Base-by-base conservation (phyloP, 2,113 vertebrate genomes). In the Orientallactaga bullata region DNA sequence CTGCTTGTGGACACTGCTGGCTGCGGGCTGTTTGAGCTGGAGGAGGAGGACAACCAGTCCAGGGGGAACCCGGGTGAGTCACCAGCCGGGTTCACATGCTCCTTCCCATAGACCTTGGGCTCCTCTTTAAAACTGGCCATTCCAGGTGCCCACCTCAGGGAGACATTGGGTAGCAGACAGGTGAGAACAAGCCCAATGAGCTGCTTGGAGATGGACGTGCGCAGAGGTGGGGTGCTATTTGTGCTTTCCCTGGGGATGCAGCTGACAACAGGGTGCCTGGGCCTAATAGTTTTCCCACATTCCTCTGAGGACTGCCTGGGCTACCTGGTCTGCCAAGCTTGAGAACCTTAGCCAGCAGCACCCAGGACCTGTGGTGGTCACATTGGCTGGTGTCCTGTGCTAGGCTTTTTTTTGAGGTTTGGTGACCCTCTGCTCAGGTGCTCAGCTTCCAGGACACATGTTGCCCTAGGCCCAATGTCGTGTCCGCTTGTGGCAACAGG, bases 1-100 rank as follows among this genome's bases (percentile, higher is more conserved):
- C 87, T 99, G 92, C 99, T 99, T 0, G 98, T 99, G 39, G 99
- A 99, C 98, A 99, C 99, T 0, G 98, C 99, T 0, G 98, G 99
- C 95, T 99, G 99, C 1, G 99, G 99, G 74, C 98, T 99, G 7
- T 98, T 97, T 32, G 99, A 99, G 95, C 98, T 99, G 95, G 99
- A 99, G 15, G 97, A 98, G 51, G 95, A 98, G 7, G 99, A 99
- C 4, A 99, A 99, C 23, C 99, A 99, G 97, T 99, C 99, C 2
- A 99, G 98, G 95, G 99, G 99, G 26, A 99, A 99, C 91, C 97
- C 98, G 94, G 99, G 99, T 99, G 96, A 91, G 95, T 0, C 0
- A 4, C 11, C 0, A 20, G 20, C 5, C 1, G 1, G 51, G n/a
- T 26, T 8, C 20, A 0, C 17, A 0, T 2, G 15, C 7, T n/a